Evolutionary conservation across 1,140 invertebrate species (phyloP).

Genomic region (Anoplophora glabripennis): DNA sequence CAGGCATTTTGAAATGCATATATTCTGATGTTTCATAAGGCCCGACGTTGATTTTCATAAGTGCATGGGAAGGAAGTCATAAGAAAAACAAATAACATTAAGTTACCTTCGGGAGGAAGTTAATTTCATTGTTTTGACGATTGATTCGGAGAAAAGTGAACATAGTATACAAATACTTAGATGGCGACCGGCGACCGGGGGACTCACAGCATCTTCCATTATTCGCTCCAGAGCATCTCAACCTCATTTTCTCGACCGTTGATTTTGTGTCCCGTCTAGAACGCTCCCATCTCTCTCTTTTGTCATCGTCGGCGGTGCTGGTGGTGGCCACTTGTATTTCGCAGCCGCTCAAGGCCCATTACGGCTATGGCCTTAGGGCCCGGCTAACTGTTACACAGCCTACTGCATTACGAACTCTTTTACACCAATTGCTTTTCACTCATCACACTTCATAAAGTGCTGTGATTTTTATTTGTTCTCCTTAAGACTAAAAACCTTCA

Average conservation of each 20-base stretch:
- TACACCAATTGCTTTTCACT: constrained; percentile 32
- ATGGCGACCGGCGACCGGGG: constrained; percentile 33
- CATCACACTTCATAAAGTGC: constrained; percentile 25
- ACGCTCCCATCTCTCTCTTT: constrained; percentile 10
- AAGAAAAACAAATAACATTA: constrained; percentile 5
- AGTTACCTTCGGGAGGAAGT: constrained; percentile 6
- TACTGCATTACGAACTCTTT: constrained; percentile 31
- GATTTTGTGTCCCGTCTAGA: constrained; percentile 46
- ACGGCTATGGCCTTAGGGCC: constrained; percentile 20
- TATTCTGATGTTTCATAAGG: neutral
- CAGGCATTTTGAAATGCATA: no score
- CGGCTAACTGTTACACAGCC: constrained; percentile 30
- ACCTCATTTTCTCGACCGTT: constrained; percentile 54
- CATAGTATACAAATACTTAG: constrained; percentile 31
- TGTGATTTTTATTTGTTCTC: constrained; percentile 13
- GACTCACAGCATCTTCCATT: constrained; percentile 48
- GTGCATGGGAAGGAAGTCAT: neutral
- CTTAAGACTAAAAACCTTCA: neutral
- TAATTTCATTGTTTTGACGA: constrained; percentile 27
- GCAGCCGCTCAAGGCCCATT: constrained; percentile 28
- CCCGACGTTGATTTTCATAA: neutral
- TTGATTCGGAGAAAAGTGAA: constrained; percentile 29
- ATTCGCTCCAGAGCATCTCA: constrained; percentile 50
- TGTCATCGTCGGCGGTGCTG: neutral
- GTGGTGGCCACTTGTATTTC: constrained; percentile 34